A percentile compares a stretch with the other conserved stretches of the same genome.
These are phyloP conservation scores for Columba janthina DNA, from an alignment of 2,113 vertebrate genomes.

Conservation along the genomic window DNA sequence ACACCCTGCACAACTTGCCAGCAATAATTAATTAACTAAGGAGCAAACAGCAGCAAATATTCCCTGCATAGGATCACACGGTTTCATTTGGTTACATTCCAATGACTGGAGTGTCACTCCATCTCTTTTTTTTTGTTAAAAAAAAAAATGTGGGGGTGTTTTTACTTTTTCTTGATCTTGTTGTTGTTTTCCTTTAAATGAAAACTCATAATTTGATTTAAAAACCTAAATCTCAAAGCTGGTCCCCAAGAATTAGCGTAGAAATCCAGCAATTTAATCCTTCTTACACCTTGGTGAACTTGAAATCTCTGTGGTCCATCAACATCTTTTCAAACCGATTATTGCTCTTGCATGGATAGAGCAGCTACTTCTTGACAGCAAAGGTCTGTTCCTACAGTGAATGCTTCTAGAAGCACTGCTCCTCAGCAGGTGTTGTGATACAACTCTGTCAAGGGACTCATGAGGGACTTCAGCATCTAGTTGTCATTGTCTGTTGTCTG, in stretches of 20 bases:
- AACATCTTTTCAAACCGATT: not conserved
- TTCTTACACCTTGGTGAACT: not conserved
- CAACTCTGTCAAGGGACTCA: not conserved
- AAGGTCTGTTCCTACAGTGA: not conserved
- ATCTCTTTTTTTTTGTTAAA: not conserved
- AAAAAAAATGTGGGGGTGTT: not conserved
- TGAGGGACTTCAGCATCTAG: not conserved
- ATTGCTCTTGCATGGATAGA: not conserved
- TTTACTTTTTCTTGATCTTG: not conserved
- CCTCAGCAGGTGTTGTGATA: not conserved
- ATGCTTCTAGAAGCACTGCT: not conserved
- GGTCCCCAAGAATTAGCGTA: not conserved
- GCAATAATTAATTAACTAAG: slow-evolving; percentile 68
- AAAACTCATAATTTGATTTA: slow-evolving; percentile 16
- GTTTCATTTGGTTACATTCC: slow-evolving; percentile 64
- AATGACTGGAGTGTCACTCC: slow-evolving; percentile 57
- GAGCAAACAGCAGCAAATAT: slow-evolving; percentile 68
- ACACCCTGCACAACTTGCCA: slow-evolving; percentile 64
- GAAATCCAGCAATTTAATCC: not conserved
- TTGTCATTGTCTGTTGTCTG: not conserved
- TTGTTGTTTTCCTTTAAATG: slow-evolving; percentile 36
- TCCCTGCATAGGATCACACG: slow-evolving; percentile 42
- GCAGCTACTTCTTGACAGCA: not conserved
- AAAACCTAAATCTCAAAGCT: not conserved
- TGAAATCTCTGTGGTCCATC: not conserved